These are phyloP conservation scores for Hermetia illucens DNA, from an alignment of 1,140 invertebrate species.

Conservation along the genomic window DNA sequence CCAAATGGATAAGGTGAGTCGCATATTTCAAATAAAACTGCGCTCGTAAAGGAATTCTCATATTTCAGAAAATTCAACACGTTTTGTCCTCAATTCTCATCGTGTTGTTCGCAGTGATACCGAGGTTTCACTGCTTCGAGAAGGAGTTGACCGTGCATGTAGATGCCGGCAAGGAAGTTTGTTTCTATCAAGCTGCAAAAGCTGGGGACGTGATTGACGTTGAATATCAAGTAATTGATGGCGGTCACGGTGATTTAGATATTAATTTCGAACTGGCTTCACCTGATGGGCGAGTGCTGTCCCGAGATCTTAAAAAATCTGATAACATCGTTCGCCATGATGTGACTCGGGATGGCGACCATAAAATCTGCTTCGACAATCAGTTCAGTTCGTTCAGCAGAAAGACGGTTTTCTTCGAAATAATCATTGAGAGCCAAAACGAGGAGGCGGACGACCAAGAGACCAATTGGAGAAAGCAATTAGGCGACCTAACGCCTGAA, in stretches of 20 bases:
- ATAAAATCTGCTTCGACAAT: slow-evolving; percentile 73
- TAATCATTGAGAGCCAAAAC: slow-evolving; percentile 47
- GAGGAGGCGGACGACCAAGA: slow-evolving; percentile 34
- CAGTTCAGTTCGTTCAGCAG: slow-evolving; percentile 59
- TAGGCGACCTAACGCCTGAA: slow-evolving; percentile 30
- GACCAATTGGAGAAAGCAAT: slow-evolving; percentile 35
- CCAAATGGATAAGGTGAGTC: too few relatives aligned
- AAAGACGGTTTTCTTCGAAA: slow-evolving; percentile 72
- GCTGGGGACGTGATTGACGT: slow-evolving; percentile 48
- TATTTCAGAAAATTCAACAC: too few relatives aligned
- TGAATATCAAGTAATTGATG: slow-evolving; percentile 67
- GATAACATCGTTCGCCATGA: slow-evolving; percentile 51
- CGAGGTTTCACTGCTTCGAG: too few relatives aligned
- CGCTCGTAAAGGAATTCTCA: too few relatives aligned
- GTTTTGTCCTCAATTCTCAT: too few relatives aligned
- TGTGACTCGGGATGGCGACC: slow-evolving; percentile 46
- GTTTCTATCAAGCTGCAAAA: slow-evolving; percentile 49
- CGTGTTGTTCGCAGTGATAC: too few relatives aligned
- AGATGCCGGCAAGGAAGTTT: slow-evolving; percentile 49
- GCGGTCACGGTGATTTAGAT: slow-evolving; percentile 59
- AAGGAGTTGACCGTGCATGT: slow-evolving; percentile 55
- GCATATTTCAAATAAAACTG: too few relatives aligned
- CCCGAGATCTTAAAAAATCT: slow-evolving; percentile 52
- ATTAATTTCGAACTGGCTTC: slow-evolving; percentile 54
- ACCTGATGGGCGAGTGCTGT: slow-evolving; percentile 45